Evolutionary conservation across 2,888 invertebrate genomes (phyloP).

Genomic region (Eremobia ochroleuca): DNA sequence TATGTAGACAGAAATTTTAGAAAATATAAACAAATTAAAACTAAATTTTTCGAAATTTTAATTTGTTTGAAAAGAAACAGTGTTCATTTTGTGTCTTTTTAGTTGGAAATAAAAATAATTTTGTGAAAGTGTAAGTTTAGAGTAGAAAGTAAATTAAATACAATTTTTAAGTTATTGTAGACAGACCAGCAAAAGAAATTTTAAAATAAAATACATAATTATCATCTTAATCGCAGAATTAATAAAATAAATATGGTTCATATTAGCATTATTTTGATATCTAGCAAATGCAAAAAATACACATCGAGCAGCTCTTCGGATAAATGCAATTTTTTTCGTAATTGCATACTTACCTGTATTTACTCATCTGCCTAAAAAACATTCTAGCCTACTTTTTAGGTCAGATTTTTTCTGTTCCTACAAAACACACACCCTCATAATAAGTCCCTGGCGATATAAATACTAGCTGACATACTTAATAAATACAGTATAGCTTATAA

Average conservation of each 20-base stretch:
- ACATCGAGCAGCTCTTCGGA: neutral
- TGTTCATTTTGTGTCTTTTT: constrained; percentile 52
- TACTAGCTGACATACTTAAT: constrained; percentile 40
- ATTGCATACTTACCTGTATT: constrained; percentile 38
- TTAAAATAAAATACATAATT: constrained; percentile 30
- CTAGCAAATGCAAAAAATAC: constrained; percentile 32
- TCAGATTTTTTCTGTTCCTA: neutral
- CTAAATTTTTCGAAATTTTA: neutral
- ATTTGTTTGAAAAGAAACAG: neutral
- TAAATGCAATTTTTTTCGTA: neutral
- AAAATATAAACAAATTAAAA: neutral
- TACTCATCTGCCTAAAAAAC: neutral
- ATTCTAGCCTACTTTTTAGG: neutral
- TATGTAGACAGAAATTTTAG: constrained; percentile 1
- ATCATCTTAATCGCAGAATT: constrained; percentile 11
- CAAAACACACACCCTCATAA: neutral
- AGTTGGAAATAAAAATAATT: constrained; percentile 20
- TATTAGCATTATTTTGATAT: constrained; percentile 1
- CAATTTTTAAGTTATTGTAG: constrained; percentile 21
- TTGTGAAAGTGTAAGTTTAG: constrained; percentile 59
- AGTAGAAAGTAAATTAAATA: constrained; percentile 40
- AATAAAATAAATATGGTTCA: neutral
- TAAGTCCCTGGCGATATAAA: constrained; percentile 10
- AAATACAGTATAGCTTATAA: constrained; percentile 28
- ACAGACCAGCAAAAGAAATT: constrained; percentile 41